Conservation (phyloP, 2,113 vertebrate genomes). For the Paralichthys olivaceus region DNA sequence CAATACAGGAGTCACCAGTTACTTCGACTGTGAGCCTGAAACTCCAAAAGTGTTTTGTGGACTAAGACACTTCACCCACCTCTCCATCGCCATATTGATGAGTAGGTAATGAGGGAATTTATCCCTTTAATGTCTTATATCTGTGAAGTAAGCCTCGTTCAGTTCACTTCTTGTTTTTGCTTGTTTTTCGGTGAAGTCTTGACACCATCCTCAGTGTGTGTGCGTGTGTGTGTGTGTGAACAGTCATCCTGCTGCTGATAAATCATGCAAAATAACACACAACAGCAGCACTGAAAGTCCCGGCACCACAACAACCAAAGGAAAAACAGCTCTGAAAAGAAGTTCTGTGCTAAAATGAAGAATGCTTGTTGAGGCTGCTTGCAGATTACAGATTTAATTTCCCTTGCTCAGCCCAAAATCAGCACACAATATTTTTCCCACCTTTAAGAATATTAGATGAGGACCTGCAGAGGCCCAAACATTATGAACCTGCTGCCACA, state of each 20-base stretch:
- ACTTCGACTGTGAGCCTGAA: too few species aligned
- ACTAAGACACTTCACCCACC: too few species aligned
- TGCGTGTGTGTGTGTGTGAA: conserved; percentile 4
- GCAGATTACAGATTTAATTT: conserved; percentile 70
- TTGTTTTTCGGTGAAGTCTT: conserved; percentile 6
- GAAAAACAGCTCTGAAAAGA: conserved; percentile 35
- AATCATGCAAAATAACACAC: conserved; percentile 60
- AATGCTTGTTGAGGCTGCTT: conserved; percentile 36
- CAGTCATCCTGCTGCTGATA: conserved; percentile 43
- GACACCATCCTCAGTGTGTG: conserved; percentile 32
- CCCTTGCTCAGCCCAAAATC: conserved; percentile 60
- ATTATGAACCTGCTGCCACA: conserved; percentile 69
- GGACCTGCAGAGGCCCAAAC: conserved; percentile 57
- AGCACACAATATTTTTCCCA: conserved; percentile 48
- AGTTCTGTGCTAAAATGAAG: conserved; percentile 29
- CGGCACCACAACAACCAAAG: conserved; percentile 25
- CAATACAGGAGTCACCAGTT: too few species aligned
- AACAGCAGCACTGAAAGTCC: conserved; percentile 30
- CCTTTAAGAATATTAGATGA: conserved; percentile 72
- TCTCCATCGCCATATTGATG: too few species aligned
- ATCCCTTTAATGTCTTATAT: conserved; percentile 3
- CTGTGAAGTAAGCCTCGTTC: conserved; percentile 26
- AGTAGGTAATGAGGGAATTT: too few species aligned
- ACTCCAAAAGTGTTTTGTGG: conserved; percentile 12
- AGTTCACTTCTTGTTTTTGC: conserved; percentile 22